These are phyloP conservation scores for Vimba vimba DNA, from an alignment of 2,113 vertebrate genomes.

Conservation along the genomic window DNA sequence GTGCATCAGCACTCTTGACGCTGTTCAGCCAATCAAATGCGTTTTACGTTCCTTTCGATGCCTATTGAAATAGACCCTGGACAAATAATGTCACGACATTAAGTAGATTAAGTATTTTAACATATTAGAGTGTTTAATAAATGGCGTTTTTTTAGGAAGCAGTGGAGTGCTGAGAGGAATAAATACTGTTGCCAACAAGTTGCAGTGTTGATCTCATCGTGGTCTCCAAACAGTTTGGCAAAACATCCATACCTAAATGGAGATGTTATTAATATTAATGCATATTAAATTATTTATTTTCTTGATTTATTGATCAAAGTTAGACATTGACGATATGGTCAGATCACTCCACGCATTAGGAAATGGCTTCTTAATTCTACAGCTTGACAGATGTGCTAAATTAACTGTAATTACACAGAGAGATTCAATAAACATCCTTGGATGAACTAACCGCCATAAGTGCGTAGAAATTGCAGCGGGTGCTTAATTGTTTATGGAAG, in stretches of 20 bases:
- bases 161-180: neutral
- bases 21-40: neutral
- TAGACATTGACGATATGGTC: neutral
- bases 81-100: neutral
- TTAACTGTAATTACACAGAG: neutral
- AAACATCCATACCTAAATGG: too few species aligned
- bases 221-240: neutral
- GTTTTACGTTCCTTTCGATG: neutral
- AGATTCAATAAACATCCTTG: neutral
- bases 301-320: neutral
- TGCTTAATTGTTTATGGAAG: conserved; percentile 37
- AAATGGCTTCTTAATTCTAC: neutral
- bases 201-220: neutral
- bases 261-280: too few species aligned
- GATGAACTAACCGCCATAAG: neutral
- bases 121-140: neutral
- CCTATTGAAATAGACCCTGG: neutral
- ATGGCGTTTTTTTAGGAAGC: neutral
- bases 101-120: neutral
- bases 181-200: neutral
- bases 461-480: neutral
- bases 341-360: neutral
- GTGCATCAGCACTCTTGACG: neutral
- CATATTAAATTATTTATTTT: neutral
- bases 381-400: neutral